Conservation (phyloP, 2,888 invertebrate genomes). For the Sinotaia quadrata region DNA sequence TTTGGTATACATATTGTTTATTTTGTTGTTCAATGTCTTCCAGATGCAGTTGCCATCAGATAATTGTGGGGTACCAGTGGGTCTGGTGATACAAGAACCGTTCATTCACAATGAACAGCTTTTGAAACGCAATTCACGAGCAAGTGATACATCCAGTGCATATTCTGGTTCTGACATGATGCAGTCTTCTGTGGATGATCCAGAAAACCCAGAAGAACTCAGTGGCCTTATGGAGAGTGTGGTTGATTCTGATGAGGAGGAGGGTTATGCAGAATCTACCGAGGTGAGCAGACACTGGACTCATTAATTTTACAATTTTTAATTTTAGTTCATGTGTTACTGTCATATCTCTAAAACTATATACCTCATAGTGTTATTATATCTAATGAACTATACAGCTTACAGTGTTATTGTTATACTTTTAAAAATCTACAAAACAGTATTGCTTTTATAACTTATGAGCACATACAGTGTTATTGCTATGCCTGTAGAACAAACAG, state of each 20-base stretch:
- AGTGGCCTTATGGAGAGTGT: conserved; percentile 95
- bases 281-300: conserved; percentile 44
- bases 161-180: conserved; percentile 90
- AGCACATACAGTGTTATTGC: no score
- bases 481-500: no score
- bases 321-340: no score
- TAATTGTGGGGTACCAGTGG: conserved; percentile 33
- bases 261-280: conserved; percentile 75
- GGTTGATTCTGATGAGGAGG: conserved; percentile 96
- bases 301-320: no score
- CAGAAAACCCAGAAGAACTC: conserved; percentile 79
- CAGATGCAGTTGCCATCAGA: conserved; percentile 45
- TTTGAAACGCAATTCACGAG: conserved; percentile 61
- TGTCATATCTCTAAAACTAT: no score
- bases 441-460: no score
- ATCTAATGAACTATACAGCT: no score
- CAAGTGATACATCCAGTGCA: conserved; percentile 94
- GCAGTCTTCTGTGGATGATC: conserved; percentile 77
- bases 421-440: no score
- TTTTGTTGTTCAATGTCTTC: conserved; percentile 8
- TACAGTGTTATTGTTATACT: no score
- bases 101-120: conserved; percentile 52
- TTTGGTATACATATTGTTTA: no score
- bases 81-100: conserved; percentile 38
- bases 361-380: no score